Base-by-base conservation (phyloP, 2,888 invertebrate genomes). In the Cylindroiulus punctatus region DNA sequence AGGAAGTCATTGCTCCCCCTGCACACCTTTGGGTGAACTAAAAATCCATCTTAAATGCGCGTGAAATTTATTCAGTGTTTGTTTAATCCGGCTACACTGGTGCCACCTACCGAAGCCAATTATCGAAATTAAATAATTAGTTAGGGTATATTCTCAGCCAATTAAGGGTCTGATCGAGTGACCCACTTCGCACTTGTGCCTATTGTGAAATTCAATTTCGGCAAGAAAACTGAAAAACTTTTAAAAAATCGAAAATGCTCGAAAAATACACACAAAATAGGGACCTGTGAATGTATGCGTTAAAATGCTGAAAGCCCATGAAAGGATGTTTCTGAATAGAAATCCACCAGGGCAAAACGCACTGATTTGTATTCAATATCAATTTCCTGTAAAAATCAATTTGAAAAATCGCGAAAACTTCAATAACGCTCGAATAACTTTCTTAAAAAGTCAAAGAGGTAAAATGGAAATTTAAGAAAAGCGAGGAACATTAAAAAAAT, bases 51-150 rank as follows among this genome's bases (percentile, higher is more conserved):
- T 65, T 65, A 65, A 52, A 52, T 7, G 22, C 26, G 65, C 65
- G 65, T 65, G 65, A 65, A 65, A 65, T 65, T 65, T 65, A 65
- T 65, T 65, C 65, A n/a, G n/a, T 10, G 65, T 65, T 65, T 26
- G 65, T n/a, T 19, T 65, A 26, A 65, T 65, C 65, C 7, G 8
- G 26, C 65, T 65, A 65, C 26, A 26, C 65, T 65, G 65, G 65
- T 26, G 65, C 26, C 65, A 65, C 65, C 65, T 65, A 65, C 65
- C 26, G 22, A 26, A n/a, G 26, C 8, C 65, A 22, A 65, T 65
- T 65, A 65, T 22, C 22, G 8, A 65, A 65, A 65, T 65, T 26
- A 26, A 65, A 65, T 65, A 65, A 65, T 65, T 65, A 65, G 65
- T 65, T 26, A 65, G 26, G 65, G 65, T 65, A 22, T 65, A 65